A percentile compares a stretch with the other conserved stretches of the same genome.
phyloP scores from a whole-genome alignment of 2,888 invertebrate genomes.

The Chrysolina oricalcia region DNA sequence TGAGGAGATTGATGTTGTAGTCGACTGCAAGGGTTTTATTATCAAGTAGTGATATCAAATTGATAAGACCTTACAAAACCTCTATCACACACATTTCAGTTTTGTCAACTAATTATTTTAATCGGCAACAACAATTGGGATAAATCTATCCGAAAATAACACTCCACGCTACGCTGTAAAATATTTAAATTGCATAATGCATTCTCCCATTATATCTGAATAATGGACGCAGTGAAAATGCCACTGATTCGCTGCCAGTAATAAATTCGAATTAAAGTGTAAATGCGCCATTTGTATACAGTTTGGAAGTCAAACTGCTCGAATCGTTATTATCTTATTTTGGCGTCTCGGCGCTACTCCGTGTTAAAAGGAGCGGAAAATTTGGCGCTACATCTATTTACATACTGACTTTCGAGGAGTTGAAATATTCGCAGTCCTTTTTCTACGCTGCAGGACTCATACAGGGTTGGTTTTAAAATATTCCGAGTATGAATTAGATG shows the following conservation, averaged over 20 bases:
- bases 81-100: no score
- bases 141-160: neutral
- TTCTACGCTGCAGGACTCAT: neutral
- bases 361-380: slow-evolving; percentile 62
- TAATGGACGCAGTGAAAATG: slow-evolving; percentile 42
- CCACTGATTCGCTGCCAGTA: slow-evolving; percentile 48
- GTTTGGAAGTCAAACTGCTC: slow-evolving; percentile 53
- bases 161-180: neutral
- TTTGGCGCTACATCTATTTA: slow-evolving; percentile 55
- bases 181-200: slow-evolving; percentile 18
- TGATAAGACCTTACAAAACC: no score
- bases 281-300: slow-evolving; percentile 66
- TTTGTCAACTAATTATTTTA: no score
- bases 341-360: slow-evolving; percentile 62
- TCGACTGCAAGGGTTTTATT: no score
- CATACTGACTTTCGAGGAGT: slow-evolving; percentile 3
- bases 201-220: slow-evolving; percentile 38
- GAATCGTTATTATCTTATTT: slow-evolving; percentile 62
- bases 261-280: slow-evolving; percentile 63
- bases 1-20: no score
- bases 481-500: no score
- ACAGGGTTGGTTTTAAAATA: neutral
- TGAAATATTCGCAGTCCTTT: neutral
- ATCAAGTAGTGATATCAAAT: no score
- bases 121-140: no score